Base-by-base conservation (phyloP, 2,888 invertebrate genomes). In the Chorisops tibialis region DNA sequence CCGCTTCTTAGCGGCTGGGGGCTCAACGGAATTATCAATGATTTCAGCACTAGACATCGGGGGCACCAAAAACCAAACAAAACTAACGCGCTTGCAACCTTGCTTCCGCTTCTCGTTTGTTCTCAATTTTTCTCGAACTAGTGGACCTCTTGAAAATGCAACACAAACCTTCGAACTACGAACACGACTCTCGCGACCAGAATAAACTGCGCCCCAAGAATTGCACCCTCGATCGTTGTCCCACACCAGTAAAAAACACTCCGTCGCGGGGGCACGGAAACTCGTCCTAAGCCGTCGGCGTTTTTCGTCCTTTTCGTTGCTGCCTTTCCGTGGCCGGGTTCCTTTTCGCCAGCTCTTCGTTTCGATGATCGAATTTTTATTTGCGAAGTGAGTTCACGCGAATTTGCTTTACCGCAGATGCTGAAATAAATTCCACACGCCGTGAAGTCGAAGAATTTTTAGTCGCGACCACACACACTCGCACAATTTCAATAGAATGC, bases 31-130 rank as follows among this genome's bases (percentile, higher is more conserved):
- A 86, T 87, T 89, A 84, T 89, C 90, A 84, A 87, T 85, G 85
- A 88, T 86, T 87, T 88, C 89, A 88, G 88, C 89, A 89, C 90
- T 90, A 89, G 91, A 91, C 92, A 92, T 91, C 89, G 89, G 89
- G 88, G 87, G 85, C 83, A 61, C 61, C 48, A 82, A 82, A 83
- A 83, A 81, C 81, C 66, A 64, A 59, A 59, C 35, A 59, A 62
- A 64, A 62, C 62, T 48, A 62, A 54, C 50, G 64, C 64, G 62
- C 59, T 62, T 59, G 62, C 64, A 64, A 64, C 61, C 52, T 50
- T 50, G 45, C 50, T 50, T 19, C 51, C 45, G 50, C 50, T 24
- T 30, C 1, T 30, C 5, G 47, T 47, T 39, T 37, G 51, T 48
- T 19, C 24, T 52, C 51, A 39, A 39, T 50, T 59, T 50, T 38